phyloP scores from a whole-genome alignment of 2,888 invertebrate genomes.

The Heliothis peltigera region DNA sequence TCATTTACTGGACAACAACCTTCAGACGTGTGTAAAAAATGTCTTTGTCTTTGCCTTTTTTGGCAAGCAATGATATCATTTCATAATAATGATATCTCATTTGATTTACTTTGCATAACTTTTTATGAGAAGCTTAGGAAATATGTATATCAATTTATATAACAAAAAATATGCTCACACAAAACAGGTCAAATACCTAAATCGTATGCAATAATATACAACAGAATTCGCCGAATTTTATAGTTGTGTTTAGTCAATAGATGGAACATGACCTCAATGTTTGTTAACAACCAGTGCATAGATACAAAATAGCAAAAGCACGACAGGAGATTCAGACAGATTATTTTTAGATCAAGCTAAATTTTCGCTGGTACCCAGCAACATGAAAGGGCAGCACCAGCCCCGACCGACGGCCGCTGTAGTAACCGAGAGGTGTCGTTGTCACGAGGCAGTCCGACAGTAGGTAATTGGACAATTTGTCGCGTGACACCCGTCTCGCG shows the following conservation, averaged over 20 bases:
- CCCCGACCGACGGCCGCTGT: conserved; percentile 22
- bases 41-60: conserved; percentile 27
- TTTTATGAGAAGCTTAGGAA: conserved; percentile 10
- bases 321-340: background rate
- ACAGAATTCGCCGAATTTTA: background rate
- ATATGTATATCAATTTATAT: background rate
- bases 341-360: background rate
- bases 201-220: too few relatives aligned
- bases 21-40: conserved; percentile 27
- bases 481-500: conserved; percentile 64
- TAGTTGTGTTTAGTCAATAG: background rate
- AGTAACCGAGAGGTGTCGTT: conserved; percentile 55
- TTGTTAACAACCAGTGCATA: background rate
- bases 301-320: background rate
- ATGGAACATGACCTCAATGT: background rate
- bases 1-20: conserved; percentile 24
- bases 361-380: conserved; percentile 20
- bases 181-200: background rate
- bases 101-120: conserved; percentile 10
- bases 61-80: conserved; percentile 18
- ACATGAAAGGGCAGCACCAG: conserved; percentile 43
- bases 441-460: conserved; percentile 74
- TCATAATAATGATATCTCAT: conserved; percentile 3
- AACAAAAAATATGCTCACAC: conserved; percentile 1
- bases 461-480: conserved; percentile 79